Evolutionary conservation across 2,888 invertebrate species (phyloP).

Genomic region (Panorpa germanica): DNA sequence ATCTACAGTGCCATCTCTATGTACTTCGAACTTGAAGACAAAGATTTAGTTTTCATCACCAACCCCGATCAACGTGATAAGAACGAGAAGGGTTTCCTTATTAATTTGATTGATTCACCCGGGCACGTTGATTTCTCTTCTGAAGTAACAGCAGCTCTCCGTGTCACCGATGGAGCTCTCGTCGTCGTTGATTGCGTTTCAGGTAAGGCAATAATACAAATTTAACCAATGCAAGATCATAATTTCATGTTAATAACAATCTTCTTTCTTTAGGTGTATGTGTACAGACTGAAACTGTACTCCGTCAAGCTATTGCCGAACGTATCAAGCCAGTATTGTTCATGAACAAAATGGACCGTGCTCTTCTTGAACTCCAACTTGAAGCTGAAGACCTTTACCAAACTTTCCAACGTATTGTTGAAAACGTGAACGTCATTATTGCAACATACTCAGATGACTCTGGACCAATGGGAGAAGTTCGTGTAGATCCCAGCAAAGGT

Average conservation of each 20-base stretch:
- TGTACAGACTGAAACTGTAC: constrained; percentile 98
- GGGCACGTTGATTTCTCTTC: constrained; percentile 99
- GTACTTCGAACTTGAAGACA: constrained; percentile 93
- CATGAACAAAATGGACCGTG: constrained; percentile 99
- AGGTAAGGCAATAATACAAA: constrained; percentile 53
- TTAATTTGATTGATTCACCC: constrained; percentile 99
- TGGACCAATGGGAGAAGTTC: constrained; percentile 98
- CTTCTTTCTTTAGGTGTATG: constrained; percentile 79
- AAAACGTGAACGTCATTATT: constrained; percentile 99
- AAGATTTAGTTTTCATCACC: constrained; percentile 87
- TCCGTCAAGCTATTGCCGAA: constrained; percentile 99
- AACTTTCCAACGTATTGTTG: constrained; percentile 98
- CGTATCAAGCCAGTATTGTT: constrained; percentile 99
- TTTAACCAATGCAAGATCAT: not conserved
- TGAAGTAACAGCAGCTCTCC: constrained; percentile 98
- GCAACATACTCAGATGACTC: constrained; percentile 95
- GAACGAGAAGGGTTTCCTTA: constrained; percentile 88
- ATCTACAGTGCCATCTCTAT: constrained; percentile 86
- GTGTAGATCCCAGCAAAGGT: constrained; percentile 94
- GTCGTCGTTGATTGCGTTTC: constrained; percentile 99
- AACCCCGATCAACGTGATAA: constrained; percentile 81
- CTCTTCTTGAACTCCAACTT: constrained; percentile 89
- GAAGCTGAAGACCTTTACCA: constrained; percentile 96
- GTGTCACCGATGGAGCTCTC: constrained; percentile 98
- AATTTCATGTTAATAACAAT: not conserved